Base-by-base conservation (phyloP, 2,888 invertebrate genomes). In the Heliconius sara region DNA sequence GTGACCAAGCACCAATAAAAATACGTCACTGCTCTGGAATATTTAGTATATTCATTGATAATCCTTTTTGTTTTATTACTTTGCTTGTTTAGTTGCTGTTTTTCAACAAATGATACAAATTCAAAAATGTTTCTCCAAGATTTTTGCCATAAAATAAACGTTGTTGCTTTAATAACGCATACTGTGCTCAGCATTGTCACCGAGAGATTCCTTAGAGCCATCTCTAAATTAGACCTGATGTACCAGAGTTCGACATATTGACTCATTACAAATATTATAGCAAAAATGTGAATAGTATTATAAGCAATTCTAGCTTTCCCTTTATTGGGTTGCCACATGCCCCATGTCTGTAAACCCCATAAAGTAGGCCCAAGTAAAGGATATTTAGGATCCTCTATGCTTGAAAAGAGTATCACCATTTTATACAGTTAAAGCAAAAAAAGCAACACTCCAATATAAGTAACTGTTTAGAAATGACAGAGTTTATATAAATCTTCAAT, bases 201-300 rank as follows among this genome's bases (percentile, higher is more conserved):
- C 0, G 94, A 93, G 0, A 94, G 84, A 79, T 94, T 94, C 30
- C 90, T 85, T 63, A 93, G 78, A 5, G 93, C 93, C 82, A 88
- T 70, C 70, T 91, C 89, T 3, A 92, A 74, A 47, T 93, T 85
- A 0, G 86, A 84, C 80, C 89, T 88, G 25, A 93, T 89, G 0
- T 87, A 74, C 91, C 91, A 93, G 2, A 94, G 88, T 80, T 94
- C 93, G 2, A 92, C 72, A 74, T 91, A 93, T 83, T 93, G 91
- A n/a, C 88, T 89, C 4, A 93, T 3, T 2, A 93, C 90, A 76
- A 92, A 92, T 2, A 92, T 30, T 2, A 88, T 85, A 0, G 89
- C 90, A 19, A 84, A 39, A 0, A 89, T 66, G 81, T 92, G 93
- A 3, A 92, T 77, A 0, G 85, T 76, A 80, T 89, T 89, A 75